Percentiles rank a stretch among this genome's conserved stretches.
phyloP scores from a whole-genome alignment of 2,888 invertebrate genomes.

The Autographa pulchrina region DNA sequence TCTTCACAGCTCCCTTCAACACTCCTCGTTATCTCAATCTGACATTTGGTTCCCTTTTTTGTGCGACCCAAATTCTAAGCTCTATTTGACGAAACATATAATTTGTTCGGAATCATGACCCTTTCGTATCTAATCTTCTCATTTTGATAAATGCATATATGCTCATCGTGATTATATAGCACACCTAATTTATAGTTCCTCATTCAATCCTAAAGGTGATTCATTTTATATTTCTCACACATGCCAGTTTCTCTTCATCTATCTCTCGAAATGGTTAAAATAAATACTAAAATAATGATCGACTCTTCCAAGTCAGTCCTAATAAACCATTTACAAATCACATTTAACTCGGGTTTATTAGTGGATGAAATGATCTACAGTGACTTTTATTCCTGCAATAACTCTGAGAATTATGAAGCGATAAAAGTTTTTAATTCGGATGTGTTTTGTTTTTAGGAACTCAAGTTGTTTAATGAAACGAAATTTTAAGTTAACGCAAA shows the following conservation, averaged over 20 bases:
- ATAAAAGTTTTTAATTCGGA: constrained; percentile 22
- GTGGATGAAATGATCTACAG: constrained; percentile 30
- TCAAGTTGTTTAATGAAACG: not conserved
- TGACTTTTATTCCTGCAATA: constrained; percentile 27
- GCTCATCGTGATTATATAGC: constrained; percentile 34
- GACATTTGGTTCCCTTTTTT: constrained; percentile 25
- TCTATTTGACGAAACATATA: constrained; percentile 7
- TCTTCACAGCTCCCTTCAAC: constrained; percentile 59
- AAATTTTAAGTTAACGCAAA: not conserved
- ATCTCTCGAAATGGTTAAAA: constrained; percentile 27
- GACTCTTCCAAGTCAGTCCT: constrained; percentile 27
- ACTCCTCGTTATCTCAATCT: constrained; percentile 46
- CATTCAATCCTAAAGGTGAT: constrained; percentile 40
- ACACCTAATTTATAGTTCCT: constrained; percentile 48
- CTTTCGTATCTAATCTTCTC: constrained; percentile 47
- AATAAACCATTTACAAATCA: constrained; percentile 38
- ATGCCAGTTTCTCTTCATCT: constrained; percentile 26
- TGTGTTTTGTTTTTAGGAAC: constrained; percentile 5
- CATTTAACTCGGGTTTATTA: constrained; percentile 19
- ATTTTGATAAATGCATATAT: constrained; percentile 34
- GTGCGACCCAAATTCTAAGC: constrained; percentile 24
- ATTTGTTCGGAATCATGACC: constrained; percentile 27
- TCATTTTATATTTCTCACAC: constrained; percentile 43
- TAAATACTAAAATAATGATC: constrained; percentile 39
- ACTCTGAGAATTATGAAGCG: constrained; percentile 19